Percentiles rank a stretch among this genome's conserved stretches.
Evolutionary conservation across 2,888 invertebrate genomes (phyloP).

Genomic region (Coelogynopora nodosa): DNA sequence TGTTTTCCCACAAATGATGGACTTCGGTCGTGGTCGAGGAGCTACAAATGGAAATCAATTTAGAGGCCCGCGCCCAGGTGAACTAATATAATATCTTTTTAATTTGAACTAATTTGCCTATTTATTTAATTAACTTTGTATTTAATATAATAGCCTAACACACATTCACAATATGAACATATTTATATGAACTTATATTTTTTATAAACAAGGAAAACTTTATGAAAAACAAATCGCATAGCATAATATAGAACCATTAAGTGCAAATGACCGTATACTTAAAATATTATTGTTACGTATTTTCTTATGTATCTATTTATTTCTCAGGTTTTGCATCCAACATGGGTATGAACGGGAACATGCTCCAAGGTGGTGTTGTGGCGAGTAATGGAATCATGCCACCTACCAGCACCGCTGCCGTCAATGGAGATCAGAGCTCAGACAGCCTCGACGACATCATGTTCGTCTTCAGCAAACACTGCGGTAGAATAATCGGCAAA

Average conservation of each 20-base stretch:
- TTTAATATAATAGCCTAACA: background rate
- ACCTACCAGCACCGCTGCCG: background rate
- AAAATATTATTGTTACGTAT: too few species aligned
- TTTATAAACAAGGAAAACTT: too few species aligned
- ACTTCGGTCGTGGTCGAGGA: background rate
- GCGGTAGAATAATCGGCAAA: constrained; percentile 51
- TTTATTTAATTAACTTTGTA: too few species aligned
- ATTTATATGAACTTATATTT: background rate
- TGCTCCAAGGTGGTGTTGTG: constrained; percentile 1
- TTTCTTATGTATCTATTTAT: too few species aligned
- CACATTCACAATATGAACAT: background rate
- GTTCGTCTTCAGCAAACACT: constrained; percentile 26
- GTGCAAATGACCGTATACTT: too few species aligned
- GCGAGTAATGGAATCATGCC: background rate
- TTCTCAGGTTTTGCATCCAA: background rate
- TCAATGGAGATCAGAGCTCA: constrained; percentile 5
- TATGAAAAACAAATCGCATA: too few species aligned
- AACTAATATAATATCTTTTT: too few species aligned
- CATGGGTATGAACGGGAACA: background rate
- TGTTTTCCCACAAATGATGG: constrained; percentile 18
- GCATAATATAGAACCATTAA: too few species aligned
- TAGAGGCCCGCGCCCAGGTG: background rate
- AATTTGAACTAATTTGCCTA: too few species aligned
- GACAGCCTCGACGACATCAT: constrained; percentile 5
- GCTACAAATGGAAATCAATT: background rate